Evolutionary conservation across 2,113 vertebrate species (phyloP).

Genomic region (Brienomyrus brachyistius): DNA sequence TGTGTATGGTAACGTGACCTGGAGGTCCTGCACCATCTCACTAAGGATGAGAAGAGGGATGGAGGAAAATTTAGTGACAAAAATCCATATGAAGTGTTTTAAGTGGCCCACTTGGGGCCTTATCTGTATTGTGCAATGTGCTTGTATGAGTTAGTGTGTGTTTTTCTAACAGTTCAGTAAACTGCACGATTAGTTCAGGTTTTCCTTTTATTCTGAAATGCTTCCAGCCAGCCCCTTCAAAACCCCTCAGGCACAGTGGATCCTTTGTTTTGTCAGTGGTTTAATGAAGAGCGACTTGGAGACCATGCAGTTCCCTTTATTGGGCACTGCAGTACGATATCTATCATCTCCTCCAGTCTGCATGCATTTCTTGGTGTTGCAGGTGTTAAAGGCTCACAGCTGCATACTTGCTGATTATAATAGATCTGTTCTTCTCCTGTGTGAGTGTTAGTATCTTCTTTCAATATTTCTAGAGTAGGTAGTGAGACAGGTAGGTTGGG

Average conservation of each 20-base stretch:
- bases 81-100: neutral
- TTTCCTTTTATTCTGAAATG: conserved; percentile 40
- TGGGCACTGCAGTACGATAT: neutral
- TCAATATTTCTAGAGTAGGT: neutral
- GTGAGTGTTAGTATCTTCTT: neutral
- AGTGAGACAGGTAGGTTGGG: neutral
- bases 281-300: neutral
- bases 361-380: neutral
- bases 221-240: neutral
- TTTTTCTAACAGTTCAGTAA: neutral
- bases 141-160: neutral
- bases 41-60: neutral
- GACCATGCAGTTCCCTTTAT: conserved; percentile 11
- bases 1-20: neutral
- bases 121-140: neutral
- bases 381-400: neutral
- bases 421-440: neutral
- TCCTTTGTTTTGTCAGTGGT: conserved; percentile 1
- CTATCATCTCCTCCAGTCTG: neutral
- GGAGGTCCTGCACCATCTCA: neutral
- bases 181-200: neutral
- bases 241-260: conserved; percentile 1
- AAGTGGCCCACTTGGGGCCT: neutral
- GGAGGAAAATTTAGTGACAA: neutral
- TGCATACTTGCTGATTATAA: neutral